Evolutionary conservation across 2,888 invertebrate species (phyloP), one percentile per base, ranked within the genome.

Genomic region (Tachina lurida): DNA sequence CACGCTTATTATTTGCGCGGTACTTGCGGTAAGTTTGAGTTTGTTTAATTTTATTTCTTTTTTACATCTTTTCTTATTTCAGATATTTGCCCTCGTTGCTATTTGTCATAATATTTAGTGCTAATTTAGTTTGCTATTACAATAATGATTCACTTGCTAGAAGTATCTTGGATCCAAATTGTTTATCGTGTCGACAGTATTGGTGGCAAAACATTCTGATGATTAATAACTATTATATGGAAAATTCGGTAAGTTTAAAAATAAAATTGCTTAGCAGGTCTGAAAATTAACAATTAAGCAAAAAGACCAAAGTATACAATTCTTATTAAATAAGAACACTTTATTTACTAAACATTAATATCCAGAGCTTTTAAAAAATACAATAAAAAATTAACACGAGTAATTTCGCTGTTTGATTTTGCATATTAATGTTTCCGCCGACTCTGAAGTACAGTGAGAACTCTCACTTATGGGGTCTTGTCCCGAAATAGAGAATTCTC

Each of bases 201-300:
- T 82, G 81, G 81, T 76, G 74, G 74, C 52, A 56, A 63, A 82
- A 82, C 49, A 10, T 82, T 54, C 56, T 82, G 12, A 82, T 82
- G 81, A 63, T 82, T 17, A 76, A 76, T 70, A 82, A 82, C 41
- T 76, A n/a, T 47, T 62, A 45, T n/a, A 54, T 76, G 17, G 47
- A 70, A 49, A 71, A 5, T 19, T 70, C 76, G 22, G 76, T 83
- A 76, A 47, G 76, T 65, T 19, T 19, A 9, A 54, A 54, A 19
- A 54, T 2, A 31, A 31, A 5, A 31, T 31, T 7, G 5, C 7
- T 31, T 31, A 7, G 31, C 31, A 31, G 31, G 5, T 31, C 7
- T 31, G 5, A 31, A 31, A 7, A 31, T 31, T 31, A 31, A 31
- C 5, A 31, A 7, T 31, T 31, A 31, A 31, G 7, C 7, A 31